A percentile compares a stretch with the other conserved stretches of the same genome.
Evolutionary conservation across 2,113 vertebrate species (phyloP).

Genomic region (Gopherus evgoodei): DNA sequence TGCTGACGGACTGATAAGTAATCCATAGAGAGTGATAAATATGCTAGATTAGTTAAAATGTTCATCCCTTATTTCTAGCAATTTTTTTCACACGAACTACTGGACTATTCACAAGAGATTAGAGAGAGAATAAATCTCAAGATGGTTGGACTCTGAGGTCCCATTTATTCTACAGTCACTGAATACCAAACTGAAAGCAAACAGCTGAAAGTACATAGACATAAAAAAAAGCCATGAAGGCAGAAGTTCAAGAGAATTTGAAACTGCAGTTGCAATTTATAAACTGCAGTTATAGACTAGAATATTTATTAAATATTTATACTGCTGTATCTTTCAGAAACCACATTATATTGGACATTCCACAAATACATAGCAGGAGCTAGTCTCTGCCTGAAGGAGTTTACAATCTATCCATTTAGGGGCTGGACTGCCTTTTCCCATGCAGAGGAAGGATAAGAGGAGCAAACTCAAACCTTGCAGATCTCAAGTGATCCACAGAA

Average conservation of each 20-base stretch:
- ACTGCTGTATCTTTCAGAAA: no score
- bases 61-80: neutral
- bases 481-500: no score
- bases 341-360: no score
- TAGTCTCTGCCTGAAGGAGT: no score
- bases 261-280: neutral
- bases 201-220: neutral
- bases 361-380: no score
- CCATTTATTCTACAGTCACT: neutral
- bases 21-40: neutral
- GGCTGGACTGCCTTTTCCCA: no score
- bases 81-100: neutral
- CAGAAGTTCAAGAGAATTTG: neutral
- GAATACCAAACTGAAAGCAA: neutral
- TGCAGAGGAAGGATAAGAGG: no score
- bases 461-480: no score
- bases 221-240: neutral
- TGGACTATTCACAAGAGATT: fast-evolving
- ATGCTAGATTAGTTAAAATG: neutral
- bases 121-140: neutral
- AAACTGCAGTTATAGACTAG: fast-evolving
- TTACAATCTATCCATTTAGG: no score
- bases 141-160: neutral
- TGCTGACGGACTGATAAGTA: conserved; percentile 35
- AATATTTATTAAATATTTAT: neutral